These are phyloP conservation scores for Hypena proboscidalis DNA, from an alignment of 2,888 invertebrate genomes.

Conservation along the genomic window DNA sequence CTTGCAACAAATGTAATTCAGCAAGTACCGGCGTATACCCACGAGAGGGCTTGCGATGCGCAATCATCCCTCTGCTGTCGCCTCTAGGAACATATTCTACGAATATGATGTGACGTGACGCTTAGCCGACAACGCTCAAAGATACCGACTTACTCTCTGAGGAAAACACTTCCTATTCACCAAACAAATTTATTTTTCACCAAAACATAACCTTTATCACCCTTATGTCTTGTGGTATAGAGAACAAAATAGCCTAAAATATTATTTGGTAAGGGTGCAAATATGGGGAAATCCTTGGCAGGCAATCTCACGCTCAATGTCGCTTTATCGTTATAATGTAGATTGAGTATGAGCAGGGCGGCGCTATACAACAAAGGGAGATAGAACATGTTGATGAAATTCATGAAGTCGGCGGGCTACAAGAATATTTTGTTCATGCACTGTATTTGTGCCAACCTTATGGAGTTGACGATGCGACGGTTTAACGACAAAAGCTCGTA, in stretches of 20 bases:
- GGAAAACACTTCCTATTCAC: constrained; percentile 66
- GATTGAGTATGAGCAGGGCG: constrained; percentile 65
- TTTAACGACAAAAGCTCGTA: no score
- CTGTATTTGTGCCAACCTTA: constrained; percentile 39
- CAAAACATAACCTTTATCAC: not conserved
- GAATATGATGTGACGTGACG: constrained; percentile 48
- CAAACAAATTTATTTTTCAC: constrained; percentile 35
- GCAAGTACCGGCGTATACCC: no score
- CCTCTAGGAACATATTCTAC: constrained; percentile 34
- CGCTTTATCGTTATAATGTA: constrained; percentile 80
- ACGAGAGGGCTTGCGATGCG: no score
- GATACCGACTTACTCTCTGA: constrained; percentile 62
- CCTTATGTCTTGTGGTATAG: constrained; percentile 27
- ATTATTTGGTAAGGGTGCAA: constrained; percentile 27
- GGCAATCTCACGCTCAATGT: constrained; percentile 80
- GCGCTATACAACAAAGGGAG: constrained; percentile 38
- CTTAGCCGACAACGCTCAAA: constrained; percentile 59
- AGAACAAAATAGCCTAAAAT: constrained; percentile 34
- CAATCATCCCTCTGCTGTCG: constrained; percentile 6
- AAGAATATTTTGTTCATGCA: constrained; percentile 56
- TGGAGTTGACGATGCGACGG: no score
- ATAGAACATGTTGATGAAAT: constrained; percentile 61
- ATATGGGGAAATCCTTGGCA: constrained; percentile 48
- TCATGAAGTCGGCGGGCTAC: constrained; percentile 67
- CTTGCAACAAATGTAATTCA: constrained; percentile 7